phyloP scores from a whole-genome alignment of 2,888 invertebrate species.

The Tenthredo amoena region DNA sequence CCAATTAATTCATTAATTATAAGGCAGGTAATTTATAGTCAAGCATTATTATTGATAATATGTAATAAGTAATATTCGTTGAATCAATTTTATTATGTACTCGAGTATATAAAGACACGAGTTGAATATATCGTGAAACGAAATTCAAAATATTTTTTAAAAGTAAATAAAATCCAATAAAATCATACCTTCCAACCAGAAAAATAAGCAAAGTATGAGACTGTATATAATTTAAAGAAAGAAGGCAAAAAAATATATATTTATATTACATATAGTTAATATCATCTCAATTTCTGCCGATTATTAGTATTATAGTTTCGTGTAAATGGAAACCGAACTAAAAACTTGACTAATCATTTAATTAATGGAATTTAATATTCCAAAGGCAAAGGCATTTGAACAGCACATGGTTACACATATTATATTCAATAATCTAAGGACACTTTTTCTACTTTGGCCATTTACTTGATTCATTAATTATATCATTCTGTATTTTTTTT shows the following conservation, averaged over 20 bases:
- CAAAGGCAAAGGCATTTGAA: slow-evolving; percentile 65
- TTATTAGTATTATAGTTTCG: neutral
- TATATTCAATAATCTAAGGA: slow-evolving; percentile 66
- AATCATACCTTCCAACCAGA: neutral
- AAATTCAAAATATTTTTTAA: neutral
- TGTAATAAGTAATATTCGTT: neutral
- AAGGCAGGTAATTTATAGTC: slow-evolving; percentile 41
- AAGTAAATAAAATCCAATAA: neutral
- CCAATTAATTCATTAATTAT: slow-evolving; percentile 54
- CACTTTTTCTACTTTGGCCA: slow-evolving; percentile 66
- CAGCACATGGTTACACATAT: slow-evolving; percentile 64
- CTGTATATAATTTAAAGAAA: slow-evolving; percentile 45
- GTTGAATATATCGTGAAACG: neutral
- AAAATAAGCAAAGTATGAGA: neutral
- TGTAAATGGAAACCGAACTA: neutral
- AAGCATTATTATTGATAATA: slow-evolving; percentile 27
- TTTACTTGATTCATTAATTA: neutral
- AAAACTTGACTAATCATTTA: slow-evolving; percentile 17
- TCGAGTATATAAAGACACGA: neutral
- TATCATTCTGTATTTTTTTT: neutral
- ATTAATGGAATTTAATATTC: slow-evolving; percentile 20
- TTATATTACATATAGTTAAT: slow-evolving; percentile 3
- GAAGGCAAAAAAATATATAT: slow-evolving; percentile 34
- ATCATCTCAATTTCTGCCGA: neutral
- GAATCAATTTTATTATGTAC: neutral